These are phyloP conservation scores for Lycopodina hypogea DNA, from an alignment of 37 sponge, comb jelly and placozoan species.

Conservation along the genomic window DNA sequence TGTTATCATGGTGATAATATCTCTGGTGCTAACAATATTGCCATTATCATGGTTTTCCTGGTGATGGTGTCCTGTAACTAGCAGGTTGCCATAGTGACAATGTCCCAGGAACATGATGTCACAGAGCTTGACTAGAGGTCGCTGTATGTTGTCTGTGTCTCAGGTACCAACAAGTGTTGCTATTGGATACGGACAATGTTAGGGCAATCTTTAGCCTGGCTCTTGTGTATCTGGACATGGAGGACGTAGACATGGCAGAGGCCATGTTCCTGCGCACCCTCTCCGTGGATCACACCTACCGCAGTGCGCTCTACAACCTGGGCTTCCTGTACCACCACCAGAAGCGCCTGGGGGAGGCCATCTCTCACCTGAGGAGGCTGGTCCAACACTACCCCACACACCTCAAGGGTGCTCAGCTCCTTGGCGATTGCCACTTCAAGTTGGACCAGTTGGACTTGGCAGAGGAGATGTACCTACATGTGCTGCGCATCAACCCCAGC, in stretches of 20 bases:
- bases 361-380: not conserved
- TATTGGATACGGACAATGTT: slow-evolving; percentile 9
- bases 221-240: slow-evolving; percentile 39
- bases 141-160: not conserved
- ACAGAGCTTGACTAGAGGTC: no score
- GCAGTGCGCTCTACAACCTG: slow-evolving; percentile 51
- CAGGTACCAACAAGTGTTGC: slow-evolving; percentile 28
- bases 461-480: not conserved
- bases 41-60: no score
- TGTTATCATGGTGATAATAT: no score
- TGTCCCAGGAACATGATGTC: no score
- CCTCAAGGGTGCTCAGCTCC: slow-evolving; percentile 15
- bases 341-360: not conserved
- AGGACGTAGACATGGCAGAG: slow-evolving; percentile 34
- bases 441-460: not conserved
- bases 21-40: no score
- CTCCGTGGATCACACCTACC: slow-evolving; percentile 36
- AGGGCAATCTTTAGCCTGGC: slow-evolving; percentile 42
- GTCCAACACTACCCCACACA: slow-evolving; percentile 2
- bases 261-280: slow-evolving; percentile 37
- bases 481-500: slow-evolving; percentile 27
- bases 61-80: no score
- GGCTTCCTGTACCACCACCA: slow-evolving; percentile 1
- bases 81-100: no score
- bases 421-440: slow-evolving; percentile 4